Conservation (phyloP, 2,797 vertebrate species). For the Tamandua tetradactyla region DNA sequence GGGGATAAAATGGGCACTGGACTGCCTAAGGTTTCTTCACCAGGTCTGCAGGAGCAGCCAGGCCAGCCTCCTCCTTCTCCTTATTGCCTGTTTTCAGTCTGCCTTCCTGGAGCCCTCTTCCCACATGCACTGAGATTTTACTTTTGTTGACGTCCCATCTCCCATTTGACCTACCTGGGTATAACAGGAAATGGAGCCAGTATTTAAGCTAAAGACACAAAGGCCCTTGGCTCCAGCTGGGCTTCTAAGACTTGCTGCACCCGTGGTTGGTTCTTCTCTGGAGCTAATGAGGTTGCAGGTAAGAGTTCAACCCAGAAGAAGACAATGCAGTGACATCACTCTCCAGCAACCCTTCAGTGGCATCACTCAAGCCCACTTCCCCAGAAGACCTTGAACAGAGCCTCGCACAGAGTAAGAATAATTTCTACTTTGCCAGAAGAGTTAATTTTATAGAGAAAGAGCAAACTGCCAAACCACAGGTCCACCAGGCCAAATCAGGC, state of each 20-base stretch:
- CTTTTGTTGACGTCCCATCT: too few species aligned
- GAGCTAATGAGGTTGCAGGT: background rate
- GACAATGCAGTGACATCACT: background rate
- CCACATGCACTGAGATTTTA: too few species aligned
- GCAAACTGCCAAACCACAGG: background rate
- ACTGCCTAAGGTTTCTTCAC: background rate
- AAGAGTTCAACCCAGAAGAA: background rate
- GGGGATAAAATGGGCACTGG: background rate
- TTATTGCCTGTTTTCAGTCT: background rate
- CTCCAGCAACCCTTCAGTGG: accelerated
- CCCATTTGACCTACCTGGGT: background rate
- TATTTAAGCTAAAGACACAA: background rate
- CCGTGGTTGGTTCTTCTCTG: accelerated
- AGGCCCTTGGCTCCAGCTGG: background rate
- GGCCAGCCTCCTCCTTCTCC: background rate
- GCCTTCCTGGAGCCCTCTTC: background rate
- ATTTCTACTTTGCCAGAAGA: background rate
- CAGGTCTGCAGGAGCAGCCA: background rate
- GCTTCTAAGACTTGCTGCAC: background rate
- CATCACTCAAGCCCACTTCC: background rate
- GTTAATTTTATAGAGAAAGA: background rate
- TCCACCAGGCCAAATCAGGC: background rate
- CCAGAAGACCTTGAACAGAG: background rate
- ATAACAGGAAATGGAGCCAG: background rate
- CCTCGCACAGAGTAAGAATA: background rate